phyloP scores from a whole-genome alignment of 2,113 vertebrate species.

The Scartelaos histophorus region DNA sequence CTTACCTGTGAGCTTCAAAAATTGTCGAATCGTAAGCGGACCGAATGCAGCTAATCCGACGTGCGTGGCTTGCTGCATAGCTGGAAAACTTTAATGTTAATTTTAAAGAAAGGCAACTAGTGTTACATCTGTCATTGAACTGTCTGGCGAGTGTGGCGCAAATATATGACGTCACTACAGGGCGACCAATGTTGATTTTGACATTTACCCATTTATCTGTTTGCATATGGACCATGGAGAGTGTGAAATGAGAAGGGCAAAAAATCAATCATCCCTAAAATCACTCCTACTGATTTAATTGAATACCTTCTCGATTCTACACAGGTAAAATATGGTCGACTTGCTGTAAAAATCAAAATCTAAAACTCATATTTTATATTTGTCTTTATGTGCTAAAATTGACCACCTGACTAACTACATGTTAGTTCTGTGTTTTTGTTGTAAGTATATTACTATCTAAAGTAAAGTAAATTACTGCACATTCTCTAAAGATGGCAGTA shows the following conservation, averaged over 20 bases:
- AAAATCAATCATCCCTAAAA: not conserved
- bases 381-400: too few relatives aligned
- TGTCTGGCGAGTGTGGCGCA: conserved; percentile 16
- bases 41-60: not conserved
- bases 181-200: not conserved
- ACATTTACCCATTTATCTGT: too few relatives aligned
- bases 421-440: not conserved
- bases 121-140: conserved; percentile 56
- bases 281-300: not conserved
- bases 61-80: conserved; percentile 40
- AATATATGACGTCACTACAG: conserved; percentile 22
- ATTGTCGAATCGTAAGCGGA: conserved; percentile 11
- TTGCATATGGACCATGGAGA: not conserved
- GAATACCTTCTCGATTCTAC: not conserved
- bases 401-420: not conserved
- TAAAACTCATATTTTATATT: too few relatives aligned
- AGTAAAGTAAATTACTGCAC: not conserved
- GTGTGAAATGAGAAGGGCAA: not conserved
- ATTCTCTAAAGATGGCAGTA: conserved; percentile 61
- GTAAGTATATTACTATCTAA: too few relatives aligned
- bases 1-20: conserved; percentile 59
- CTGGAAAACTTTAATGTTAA: accelerated
- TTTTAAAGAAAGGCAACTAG: not conserved
- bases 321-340: not conserved
- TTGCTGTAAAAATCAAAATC: not conserved